Evolutionary conservation across 1,140 invertebrate genomes (phyloP).

Genomic region (Mya arenaria): DNA sequence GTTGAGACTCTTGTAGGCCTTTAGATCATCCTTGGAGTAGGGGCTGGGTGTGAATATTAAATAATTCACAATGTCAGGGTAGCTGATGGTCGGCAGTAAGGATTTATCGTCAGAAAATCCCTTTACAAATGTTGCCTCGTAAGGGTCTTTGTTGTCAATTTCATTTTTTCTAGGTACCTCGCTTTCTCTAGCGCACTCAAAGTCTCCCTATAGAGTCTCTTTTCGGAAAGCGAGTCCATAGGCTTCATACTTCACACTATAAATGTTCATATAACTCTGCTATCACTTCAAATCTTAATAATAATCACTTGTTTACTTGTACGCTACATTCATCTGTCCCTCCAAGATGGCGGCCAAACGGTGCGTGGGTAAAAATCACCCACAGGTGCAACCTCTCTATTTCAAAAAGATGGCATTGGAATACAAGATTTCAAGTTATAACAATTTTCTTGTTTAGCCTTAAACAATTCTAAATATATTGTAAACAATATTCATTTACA

Average conservation of each 20-base stretch:
- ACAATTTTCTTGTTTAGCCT: too few species aligned
- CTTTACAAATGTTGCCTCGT: not conserved
- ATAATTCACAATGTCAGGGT: conserved; percentile 57
- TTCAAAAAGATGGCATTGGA: too few species aligned
- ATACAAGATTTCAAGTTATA: too few species aligned
- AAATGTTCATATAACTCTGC: not conserved
- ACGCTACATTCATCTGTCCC: not conserved
- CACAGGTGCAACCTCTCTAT: not conserved
- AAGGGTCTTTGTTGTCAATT: conserved; percentile 25
- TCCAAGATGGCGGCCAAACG: not conserved
- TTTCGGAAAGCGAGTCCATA: not conserved
- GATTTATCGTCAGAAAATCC: not conserved
- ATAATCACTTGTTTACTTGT: not conserved
- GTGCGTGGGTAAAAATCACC: not conserved
- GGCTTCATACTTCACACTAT: not conserved
- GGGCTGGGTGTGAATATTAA: conserved; percentile 46
- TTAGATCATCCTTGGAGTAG: conserved; percentile 53
- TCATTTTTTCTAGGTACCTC: conserved; percentile 36
- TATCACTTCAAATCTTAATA: not conserved
- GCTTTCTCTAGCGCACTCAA: not conserved
- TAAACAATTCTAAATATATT: too few species aligned
- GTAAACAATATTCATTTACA: too few species aligned
- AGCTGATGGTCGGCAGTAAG: not conserved
- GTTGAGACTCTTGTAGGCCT: conserved; percentile 59
- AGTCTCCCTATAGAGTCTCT: not conserved